Base-by-base conservation (phyloP, 2,113 vertebrate genomes). In the Actenoides lindsayi region DNA sequence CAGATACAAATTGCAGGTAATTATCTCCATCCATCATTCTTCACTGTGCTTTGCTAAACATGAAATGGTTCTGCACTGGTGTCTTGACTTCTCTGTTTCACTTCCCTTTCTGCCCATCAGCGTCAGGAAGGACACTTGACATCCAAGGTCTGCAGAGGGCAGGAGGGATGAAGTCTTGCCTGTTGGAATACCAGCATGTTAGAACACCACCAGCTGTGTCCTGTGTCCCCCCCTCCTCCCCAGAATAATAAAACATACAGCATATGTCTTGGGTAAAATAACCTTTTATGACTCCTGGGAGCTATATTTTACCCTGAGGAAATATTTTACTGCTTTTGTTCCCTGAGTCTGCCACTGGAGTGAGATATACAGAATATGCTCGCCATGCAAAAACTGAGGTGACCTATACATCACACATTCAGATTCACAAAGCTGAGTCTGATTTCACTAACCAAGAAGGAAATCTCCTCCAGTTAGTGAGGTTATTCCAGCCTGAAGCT, bases 321-420 rank as follows among this genome's bases (percentile, higher is more conserved):
- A 91, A 89, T 94, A 91, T 94, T 96, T 94, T 93, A 94, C 80
- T 95, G 94, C 94, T 91, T 97, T 96, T 96, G 87, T 96, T 95
- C 83, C 77, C 70, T 0, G 65, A 73, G 77, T 76, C 77, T 96
- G 89, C 83, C 89, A 73, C 65, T 77, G 41, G 74, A 93, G 89
- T 93, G 94, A 96, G 83, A 42, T 71, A 82, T 88, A 63, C 73
- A 78, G 76, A 93, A 96, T 94, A 84, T 50, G 91, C 87, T 94
- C 62, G 75, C 83, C 90, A 84, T 89, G 92, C 92, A 87, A 87
- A 97, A 91, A 79, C 35, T 0, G 89, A 91, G 89, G 93, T 96
- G 94, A 89, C 93, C 91, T 65, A 42, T 87, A 63, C 94, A 90
- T 96, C 91, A 65, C 48, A 18, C 1, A 3, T 65, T 87, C 63